phyloP scores from a whole-genome alignment of 1,140 invertebrate species.

The Parapsyche elsis region DNA sequence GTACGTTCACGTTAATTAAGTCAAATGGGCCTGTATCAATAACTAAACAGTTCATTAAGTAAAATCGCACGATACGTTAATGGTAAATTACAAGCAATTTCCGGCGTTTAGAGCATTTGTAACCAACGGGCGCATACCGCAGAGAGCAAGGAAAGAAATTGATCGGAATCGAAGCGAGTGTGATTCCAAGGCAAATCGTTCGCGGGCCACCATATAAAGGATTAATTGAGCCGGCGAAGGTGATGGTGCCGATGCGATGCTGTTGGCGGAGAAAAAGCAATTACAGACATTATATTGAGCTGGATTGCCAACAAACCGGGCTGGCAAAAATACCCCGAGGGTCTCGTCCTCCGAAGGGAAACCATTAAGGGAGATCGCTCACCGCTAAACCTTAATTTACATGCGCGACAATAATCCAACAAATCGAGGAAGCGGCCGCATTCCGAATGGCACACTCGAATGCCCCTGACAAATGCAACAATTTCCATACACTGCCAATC shows the following conservation, averaged over 20 bases:
- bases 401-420: background rate
- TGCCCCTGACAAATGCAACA: too few species aligned
- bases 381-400: constrained; percentile 7
- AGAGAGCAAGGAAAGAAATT: background rate
- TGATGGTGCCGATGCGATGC: too few species aligned
- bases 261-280: constrained; percentile 34
- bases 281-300: constrained; percentile 36
- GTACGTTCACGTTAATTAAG: too few species aligned
- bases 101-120: too few species aligned
- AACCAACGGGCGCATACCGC: too few species aligned
- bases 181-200: constrained; percentile 11
- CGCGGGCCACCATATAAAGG: constrained; percentile 10
- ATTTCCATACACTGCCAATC: background rate
- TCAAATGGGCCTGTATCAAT: too few species aligned
- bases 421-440: too few species aligned
- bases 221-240: background rate
- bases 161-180: background rate
- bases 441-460: background rate
- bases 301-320: constrained; percentile 10
- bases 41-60: too few species aligned
- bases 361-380: constrained; percentile 17
- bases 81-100: too few species aligned
- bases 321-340: background rate
- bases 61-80: too few species aligned
- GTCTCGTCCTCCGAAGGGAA: background rate